Evolutionary conservation across 2,888 invertebrate species (phyloP).

Genomic region (Pimpla rufipes): DNA sequence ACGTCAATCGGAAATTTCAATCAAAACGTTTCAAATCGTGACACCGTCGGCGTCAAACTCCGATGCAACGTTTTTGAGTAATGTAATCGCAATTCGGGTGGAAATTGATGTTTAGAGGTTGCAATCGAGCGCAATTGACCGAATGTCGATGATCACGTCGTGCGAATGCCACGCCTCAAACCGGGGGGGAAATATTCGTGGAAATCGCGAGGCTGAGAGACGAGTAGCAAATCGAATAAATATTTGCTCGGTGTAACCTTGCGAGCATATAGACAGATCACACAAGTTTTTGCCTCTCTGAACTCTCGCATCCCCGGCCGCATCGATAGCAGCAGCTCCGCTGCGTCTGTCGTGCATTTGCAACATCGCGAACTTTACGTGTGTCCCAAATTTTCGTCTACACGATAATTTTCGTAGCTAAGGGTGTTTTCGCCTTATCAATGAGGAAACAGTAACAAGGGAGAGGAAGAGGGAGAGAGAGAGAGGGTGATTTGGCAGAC

Average conservation of each 20-base stretch:
- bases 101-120: neutral
- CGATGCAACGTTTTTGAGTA: neutral
- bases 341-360: neutral
- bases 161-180: neutral
- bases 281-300: neutral
- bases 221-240: slow-evolving; percentile 9
- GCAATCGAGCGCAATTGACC: neutral
- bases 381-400: too few species aligned
- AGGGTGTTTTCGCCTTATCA: too few species aligned
- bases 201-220: neutral
- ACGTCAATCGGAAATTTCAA: neutral
- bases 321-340: neutral
- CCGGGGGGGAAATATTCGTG: neutral
- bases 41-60: neutral
- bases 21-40: neutral
- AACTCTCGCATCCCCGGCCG: neutral
- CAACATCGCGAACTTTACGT: too few species aligned
- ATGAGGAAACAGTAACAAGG: neutral
- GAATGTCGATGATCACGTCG: slow-evolving; percentile 3
- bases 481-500: slow-evolving; percentile 6
- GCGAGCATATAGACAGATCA: neutral
- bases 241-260: neutral
- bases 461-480: neutral
- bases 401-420: too few species aligned
- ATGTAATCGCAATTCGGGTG: neutral